These are phyloP conservation scores for Ctenomys sociabilis DNA, from an alignment of 2,113 vertebrate genomes.

Conservation along the genomic window DNA sequence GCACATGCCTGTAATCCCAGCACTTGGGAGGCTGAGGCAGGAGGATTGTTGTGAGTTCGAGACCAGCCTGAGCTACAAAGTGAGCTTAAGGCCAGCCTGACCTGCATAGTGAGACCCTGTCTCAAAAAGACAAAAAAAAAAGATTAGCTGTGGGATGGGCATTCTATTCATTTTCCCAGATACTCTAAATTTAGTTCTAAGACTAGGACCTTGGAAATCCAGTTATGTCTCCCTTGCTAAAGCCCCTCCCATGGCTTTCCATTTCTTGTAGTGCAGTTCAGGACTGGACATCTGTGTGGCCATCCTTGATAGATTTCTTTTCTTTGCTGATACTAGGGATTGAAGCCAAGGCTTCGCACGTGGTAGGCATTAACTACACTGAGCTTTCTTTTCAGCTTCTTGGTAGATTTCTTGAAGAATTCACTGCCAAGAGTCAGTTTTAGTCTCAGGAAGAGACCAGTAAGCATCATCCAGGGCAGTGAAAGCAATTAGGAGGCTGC, in stretches of 20 bases:
- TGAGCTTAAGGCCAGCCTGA: too few relatives aligned
- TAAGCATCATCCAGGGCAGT: neutral
- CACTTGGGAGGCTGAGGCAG: too few relatives aligned
- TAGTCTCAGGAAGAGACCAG: neutral
- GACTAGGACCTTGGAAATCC: neutral
- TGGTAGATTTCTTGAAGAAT: slow-evolving; percentile 30
- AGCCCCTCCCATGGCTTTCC: neutral
- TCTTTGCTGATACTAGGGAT: neutral
- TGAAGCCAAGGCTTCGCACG: neutral
- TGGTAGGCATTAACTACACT: neutral
- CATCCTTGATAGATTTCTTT: neutral
- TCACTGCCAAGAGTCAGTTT: neutral
- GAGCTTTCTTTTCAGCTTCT: neutral
- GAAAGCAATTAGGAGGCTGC: neutral
- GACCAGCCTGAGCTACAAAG: too few relatives aligned
- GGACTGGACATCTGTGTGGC: neutral
- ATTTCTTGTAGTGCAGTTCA: neutral
- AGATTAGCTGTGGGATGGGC: neutral
- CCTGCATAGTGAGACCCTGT: too few relatives aligned
- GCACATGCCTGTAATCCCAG: too few relatives aligned
- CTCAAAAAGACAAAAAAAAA: too few relatives aligned
- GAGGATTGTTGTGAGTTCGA: too few relatives aligned
- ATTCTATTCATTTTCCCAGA: neutral
- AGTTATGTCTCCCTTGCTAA: neutral
- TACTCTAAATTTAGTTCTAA: neutral